Evolutionary conservation across 2,888 invertebrate genomes (phyloP).

Genomic region (Drosophila birchii): DNA sequence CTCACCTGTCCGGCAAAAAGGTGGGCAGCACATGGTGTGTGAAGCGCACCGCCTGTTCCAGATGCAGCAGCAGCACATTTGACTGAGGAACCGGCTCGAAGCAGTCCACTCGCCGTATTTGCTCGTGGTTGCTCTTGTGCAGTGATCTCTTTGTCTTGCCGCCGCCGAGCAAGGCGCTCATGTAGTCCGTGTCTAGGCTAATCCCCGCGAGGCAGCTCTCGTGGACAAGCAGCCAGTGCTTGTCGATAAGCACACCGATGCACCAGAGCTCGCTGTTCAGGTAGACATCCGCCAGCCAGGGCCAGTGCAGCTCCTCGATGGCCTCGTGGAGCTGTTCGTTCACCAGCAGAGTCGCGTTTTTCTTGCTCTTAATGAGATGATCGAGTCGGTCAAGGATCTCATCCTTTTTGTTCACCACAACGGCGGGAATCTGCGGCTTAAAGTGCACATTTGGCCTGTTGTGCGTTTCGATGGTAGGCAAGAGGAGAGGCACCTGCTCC

Average conservation of each 20-base stretch:
- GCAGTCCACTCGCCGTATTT: slow-evolving; percentile 88
- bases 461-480: slow-evolving; percentile 67
- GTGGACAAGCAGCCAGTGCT: slow-evolving; percentile 88
- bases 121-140: slow-evolving; percentile 88
- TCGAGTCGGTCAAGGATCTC: slow-evolving; percentile 76
- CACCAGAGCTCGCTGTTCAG: slow-evolving; percentile 89
- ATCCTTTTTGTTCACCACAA: slow-evolving; percentile 70
- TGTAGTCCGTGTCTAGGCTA: slow-evolving; percentile 87
- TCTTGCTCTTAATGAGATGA: slow-evolving; percentile 73
- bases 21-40: slow-evolving; percentile 89
- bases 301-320: slow-evolving; percentile 85
- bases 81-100: slow-evolving; percentile 86
- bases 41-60: slow-evolving; percentile 87
- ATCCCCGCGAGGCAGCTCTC: slow-evolving; percentile 85
- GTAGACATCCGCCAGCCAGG: slow-evolving; percentile 91
- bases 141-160: slow-evolving; percentile 87
- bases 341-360: slow-evolving; percentile 77
- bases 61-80: slow-evolving; percentile 88
- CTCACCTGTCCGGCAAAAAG: slow-evolving; percentile 84
- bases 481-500: slow-evolving; percentile 48
- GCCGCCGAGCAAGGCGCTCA: slow-evolving; percentile 89
- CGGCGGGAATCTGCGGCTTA: slow-evolving; percentile 60
- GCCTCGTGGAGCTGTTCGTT: slow-evolving; percentile 79
- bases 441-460: slow-evolving; percentile 75
- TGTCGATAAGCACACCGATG: slow-evolving; percentile 88